phyloP scores from a whole-genome alignment of 2,888 invertebrate genomes.

The Cryptops parisi region DNA sequence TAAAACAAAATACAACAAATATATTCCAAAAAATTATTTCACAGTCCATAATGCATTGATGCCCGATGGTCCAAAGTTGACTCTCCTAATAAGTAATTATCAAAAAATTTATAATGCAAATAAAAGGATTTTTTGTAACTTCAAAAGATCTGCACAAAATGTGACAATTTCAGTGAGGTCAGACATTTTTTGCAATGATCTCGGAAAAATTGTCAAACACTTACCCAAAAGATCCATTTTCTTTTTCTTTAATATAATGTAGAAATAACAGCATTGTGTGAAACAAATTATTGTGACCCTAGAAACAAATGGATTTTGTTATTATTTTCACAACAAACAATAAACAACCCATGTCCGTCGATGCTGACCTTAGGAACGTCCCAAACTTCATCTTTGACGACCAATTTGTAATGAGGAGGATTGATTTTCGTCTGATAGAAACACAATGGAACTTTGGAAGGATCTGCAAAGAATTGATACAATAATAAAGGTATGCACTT shows the following conservation, averaged over 20 bases:
- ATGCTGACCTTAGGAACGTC: slow-evolving; percentile 48
- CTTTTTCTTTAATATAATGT: slow-evolving; percentile 53
- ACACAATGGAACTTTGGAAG: slow-evolving; percentile 38
- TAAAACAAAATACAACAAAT: background rate
- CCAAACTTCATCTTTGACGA: slow-evolving; percentile 48
- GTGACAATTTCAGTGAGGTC: too few relatives aligned
- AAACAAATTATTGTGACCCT: slow-evolving; percentile 78
- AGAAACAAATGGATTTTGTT: too few relatives aligned
- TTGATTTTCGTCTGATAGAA: slow-evolving; percentile 43
- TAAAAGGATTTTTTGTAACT: slow-evolving; percentile 17
- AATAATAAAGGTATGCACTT: background rate
- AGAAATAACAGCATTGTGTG: slow-evolving; percentile 71
- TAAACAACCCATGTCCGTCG: background rate
- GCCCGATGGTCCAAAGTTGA: slow-evolving; percentile 60
- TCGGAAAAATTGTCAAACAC: slow-evolving; percentile 11
- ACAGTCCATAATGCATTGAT: slow-evolving; percentile 50
- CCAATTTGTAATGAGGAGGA: slow-evolving; percentile 57
- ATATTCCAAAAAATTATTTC: slow-evolving; percentile 8
- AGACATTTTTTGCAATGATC: too few relatives aligned
- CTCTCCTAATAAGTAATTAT: slow-evolving; percentile 34
- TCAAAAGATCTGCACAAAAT: too few relatives aligned
- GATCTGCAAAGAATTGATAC: background rate
- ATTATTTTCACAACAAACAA: slow-evolving; percentile 15
- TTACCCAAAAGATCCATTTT: slow-evolving; percentile 55
- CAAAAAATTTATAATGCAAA: slow-evolving; percentile 8